Conservation (phyloP, 2,113 vertebrate species). For the Echinops telfairi region DNA sequence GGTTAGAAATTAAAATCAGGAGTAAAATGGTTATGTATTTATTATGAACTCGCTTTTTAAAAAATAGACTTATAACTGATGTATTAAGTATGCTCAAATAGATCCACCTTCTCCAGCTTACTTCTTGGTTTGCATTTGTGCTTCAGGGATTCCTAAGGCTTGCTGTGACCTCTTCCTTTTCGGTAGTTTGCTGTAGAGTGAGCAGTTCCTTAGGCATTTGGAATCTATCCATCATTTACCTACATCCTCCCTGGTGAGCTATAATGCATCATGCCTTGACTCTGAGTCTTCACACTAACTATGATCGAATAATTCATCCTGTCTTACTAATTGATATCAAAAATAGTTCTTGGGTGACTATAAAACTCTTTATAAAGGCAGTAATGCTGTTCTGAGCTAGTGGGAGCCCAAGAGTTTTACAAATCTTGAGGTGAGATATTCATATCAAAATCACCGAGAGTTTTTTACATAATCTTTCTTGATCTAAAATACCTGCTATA, state of each 20-base stretch:
- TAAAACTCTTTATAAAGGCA: slow-evolving; percentile 23
- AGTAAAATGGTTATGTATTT: neutral
- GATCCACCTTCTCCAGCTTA: neutral
- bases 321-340: slow-evolving; percentile 63
- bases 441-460: slow-evolving; percentile 13
- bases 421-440: slow-evolving; percentile 14
- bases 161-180: neutral
- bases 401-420: slow-evolving; percentile 1
- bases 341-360: slow-evolving; percentile 43
- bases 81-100: neutral
- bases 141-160: neutral
- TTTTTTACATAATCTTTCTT: slow-evolving; percentile 3
- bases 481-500: neutral
- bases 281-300: slow-evolving; percentile 58
- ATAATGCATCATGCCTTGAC: slow-evolving; percentile 55
- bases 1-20: neutral
- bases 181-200: neutral
- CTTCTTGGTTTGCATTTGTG: neutral
- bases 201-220: neutral
- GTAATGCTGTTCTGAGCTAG: slow-evolving; percentile 21
- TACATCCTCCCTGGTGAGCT: slow-evolving; percentile 52
- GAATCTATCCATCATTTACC: slow-evolving; percentile 68
- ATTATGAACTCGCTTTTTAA: neutral
- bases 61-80: neutral
- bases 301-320: slow-evolving; percentile 61